Evolutionary conservation across 2,888 invertebrate genomes (phyloP).

Genomic region (Brassicogethes aeneus): DNA sequence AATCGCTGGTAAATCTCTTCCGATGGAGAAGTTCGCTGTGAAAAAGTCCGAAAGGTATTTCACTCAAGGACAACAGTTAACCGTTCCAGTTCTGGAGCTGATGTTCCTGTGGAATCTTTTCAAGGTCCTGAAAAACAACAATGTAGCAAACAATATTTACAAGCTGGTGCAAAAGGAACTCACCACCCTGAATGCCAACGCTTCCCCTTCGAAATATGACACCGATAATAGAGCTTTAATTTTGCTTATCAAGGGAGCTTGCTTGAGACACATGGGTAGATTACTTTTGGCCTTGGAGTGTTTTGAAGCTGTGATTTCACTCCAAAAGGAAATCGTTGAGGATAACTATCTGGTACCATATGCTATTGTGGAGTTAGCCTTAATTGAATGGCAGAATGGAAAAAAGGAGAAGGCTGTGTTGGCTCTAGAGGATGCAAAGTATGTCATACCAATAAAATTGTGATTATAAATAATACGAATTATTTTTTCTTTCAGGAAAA

Average conservation of each 20-base stretch:
- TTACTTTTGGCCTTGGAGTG: conserved; percentile 70
- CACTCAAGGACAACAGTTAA: conserved; percentile 60
- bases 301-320: conserved; percentile 50
- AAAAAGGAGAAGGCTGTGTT: conserved; percentile 57
- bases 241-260: conserved; percentile 72
- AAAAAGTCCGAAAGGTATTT: conserved; percentile 74
- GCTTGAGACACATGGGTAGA: conserved; percentile 69
- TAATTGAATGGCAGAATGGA: conserved; percentile 64
- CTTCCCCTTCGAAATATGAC: conserved; percentile 44
- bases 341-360: conserved; percentile 82
- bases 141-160: conserved; percentile 51
- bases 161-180: conserved; percentile 52
- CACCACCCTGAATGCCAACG: conserved; percentile 26
- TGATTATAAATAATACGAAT: conserved; percentile 2
- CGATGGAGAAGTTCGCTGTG: conserved; percentile 94
- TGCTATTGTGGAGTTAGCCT: conserved; percentile 75
- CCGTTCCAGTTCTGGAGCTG: conserved; percentile 79
- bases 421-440: conserved; percentile 78
- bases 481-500: conserved; percentile 63
- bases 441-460: conserved; percentile 34
- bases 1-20: conserved; percentile 92
- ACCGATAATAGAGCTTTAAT: conserved; percentile 68
- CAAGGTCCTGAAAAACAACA: conserved; percentile 63
- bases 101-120: conserved; percentile 92
- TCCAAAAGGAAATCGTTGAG: conserved; percentile 66